Evolutionary conservation across 2,113 vertebrate genomes (phyloP).

Genomic region (Pelmatolapia mariae): DNA sequence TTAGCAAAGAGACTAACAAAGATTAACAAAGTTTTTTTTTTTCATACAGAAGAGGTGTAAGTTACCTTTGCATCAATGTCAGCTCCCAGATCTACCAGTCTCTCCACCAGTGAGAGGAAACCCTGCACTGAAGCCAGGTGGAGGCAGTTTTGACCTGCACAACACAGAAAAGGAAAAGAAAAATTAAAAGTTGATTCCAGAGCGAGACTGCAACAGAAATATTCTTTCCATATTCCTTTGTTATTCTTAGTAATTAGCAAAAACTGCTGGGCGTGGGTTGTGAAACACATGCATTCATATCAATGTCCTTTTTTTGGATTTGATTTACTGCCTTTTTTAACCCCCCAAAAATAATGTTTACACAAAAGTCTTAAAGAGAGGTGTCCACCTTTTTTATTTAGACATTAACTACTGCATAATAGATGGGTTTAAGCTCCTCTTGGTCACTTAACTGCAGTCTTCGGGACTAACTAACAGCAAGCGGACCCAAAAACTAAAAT

Average conservation of each 20-base stretch:
- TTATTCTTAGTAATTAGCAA: neutral
- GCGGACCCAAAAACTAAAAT: neutral
- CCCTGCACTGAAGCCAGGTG: constrained; percentile 87
- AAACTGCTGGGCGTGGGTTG: neutral
- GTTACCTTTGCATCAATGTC: constrained; percentile 89
- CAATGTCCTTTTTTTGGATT: neutral
- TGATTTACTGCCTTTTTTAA: neutral
- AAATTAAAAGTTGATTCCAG: neutral
- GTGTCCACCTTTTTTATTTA: neutral
- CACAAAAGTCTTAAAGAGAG: neutral
- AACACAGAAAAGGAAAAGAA: neutral
- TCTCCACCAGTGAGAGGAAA: constrained; percentile 87
- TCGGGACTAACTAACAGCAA: neutral
- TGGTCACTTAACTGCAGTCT: neutral
- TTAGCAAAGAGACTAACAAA: neutral
- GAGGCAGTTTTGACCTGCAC: constrained; percentile 89
- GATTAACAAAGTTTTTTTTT: neutral
- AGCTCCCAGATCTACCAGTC: constrained; percentile 83
- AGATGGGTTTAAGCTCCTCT: neutral
- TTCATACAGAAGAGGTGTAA: neutral
- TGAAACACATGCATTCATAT: neutral
- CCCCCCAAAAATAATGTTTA: neutral
- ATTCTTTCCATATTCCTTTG: neutral
- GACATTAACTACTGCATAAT: neutral
- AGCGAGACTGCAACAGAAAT: neutral